Evolutionary conservation across 2,888 invertebrate genomes (phyloP), one percentile per base, ranked within the genome.

Genomic region (Coelogynopora nodosa): DNA sequence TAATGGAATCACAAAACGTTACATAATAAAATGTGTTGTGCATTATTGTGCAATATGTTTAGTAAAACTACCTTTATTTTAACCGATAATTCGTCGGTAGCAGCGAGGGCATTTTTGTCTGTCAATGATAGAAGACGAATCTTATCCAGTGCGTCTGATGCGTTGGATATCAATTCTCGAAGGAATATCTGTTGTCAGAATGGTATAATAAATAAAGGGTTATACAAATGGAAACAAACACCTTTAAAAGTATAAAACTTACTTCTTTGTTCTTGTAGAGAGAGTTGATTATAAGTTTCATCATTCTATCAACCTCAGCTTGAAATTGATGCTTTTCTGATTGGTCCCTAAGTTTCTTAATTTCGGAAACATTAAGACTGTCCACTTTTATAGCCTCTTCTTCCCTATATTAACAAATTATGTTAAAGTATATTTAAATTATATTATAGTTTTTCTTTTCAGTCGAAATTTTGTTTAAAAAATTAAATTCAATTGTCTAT

Each of bases 261-360:
- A 95, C 95, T 93, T 99, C 99, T 93, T 99, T 99, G 93, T 99
- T 99, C 90, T 97, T 94, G 93, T 99, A 99, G 5, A 99, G 93
- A 5, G 99, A 99, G 93, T 99, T 99, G 92, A 99, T 99, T 92
- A 99, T 99, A 87, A 99, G 94, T 93, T 99, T 99, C 99, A 99
- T 99, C 97, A 99, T 98, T 87, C 98, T 95, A 93, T 97, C 97
- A 74, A 99, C 99, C 93, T 99, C 99, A 0, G 99, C 97, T 93
- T 99, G 96, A 93, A 98, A 98, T 88, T 91, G 90, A 90, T 92
- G 92, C 90, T 93, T 93, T 89, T 93, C 93, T 0, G 97, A 95
- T 89, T 95, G 95, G 82, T 96, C 96, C 88, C 96, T 93, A 81
- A 99, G 92, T 93, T 98, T 96, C 90, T 96, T 96, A 91, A 97